Percentiles rank a stretch among this genome's conserved stretches.
Conservation (phyloP, 2,888 invertebrate species). For the Nemapogon koenigi region DNA sequence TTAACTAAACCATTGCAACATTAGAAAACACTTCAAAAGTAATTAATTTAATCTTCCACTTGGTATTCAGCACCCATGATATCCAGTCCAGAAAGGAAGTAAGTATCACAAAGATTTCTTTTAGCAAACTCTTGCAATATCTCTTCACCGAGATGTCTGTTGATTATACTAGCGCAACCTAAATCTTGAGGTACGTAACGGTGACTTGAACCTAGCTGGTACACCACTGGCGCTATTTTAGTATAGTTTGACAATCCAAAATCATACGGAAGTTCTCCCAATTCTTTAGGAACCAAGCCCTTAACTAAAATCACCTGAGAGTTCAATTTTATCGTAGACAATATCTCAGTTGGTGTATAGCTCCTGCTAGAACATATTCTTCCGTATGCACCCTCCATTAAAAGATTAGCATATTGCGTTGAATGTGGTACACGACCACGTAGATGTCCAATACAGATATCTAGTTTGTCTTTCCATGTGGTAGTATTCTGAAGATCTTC, state of each 20-base stretch:
- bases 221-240: slow-evolving; percentile 19
- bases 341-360: slow-evolving; percentile 16
- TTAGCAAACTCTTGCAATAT: slow-evolving; percentile 24
- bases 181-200: slow-evolving; percentile 21
- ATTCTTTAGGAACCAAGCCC: slow-evolving; percentile 10
- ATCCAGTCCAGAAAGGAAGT: slow-evolving; percentile 14
- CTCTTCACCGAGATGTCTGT: slow-evolving; percentile 25
- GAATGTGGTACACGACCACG: slow-evolving; percentile 25
- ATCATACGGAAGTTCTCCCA: neutral
- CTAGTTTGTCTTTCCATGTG: slow-evolving; percentile 24
- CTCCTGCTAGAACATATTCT: slow-evolving; percentile 18
- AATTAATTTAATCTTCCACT: too few relatives aligned
- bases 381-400: slow-evolving; percentile 25
- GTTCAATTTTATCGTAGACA: slow-evolving; percentile 17
- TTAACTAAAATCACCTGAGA: slow-evolving; percentile 27
- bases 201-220: slow-evolving; percentile 23
- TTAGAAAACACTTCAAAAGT: too few relatives aligned
- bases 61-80: slow-evolving; percentile 15
- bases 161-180: slow-evolving; percentile 27
- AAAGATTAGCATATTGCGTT: slow-evolving; percentile 26
- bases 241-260: slow-evolving; percentile 22
- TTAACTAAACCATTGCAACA: too few relatives aligned
- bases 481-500: slow-evolving; percentile 7
- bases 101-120: slow-evolving; percentile 31
- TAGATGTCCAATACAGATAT: slow-evolving; percentile 21